These are phyloP conservation scores for Drosophila sordidapex DNA, from an alignment of 2,888 invertebrate genomes.

Conservation along the genomic window DNA sequence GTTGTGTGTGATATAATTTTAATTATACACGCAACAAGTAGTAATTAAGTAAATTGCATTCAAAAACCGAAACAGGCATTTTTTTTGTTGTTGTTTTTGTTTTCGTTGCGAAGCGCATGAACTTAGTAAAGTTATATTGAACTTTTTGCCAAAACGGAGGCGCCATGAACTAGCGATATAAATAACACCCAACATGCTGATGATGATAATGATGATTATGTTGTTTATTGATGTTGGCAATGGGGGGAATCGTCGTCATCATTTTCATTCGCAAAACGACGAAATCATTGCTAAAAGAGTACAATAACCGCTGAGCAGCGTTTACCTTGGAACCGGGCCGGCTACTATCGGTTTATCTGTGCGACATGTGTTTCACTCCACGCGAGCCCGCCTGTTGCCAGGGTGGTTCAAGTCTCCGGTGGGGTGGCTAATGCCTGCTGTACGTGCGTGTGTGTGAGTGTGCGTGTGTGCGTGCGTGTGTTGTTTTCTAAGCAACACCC, in stretches of 20 bases:
- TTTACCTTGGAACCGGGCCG: slow-evolving; percentile 49
- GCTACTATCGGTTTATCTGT: slow-evolving; percentile 30
- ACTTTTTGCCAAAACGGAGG: slow-evolving; percentile 46
- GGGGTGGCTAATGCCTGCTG: slow-evolving; percentile 44
- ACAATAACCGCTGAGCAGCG: slow-evolving; percentile 61
- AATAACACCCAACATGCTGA: slow-evolving; percentile 17
- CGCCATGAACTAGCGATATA: slow-evolving; percentile 48
- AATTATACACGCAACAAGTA: slow-evolving; percentile 55
- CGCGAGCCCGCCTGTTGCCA: slow-evolving; percentile 35
- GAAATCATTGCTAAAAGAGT: slow-evolving; percentile 62
- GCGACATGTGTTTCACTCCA: slow-evolving; percentile 53
- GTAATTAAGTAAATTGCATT: slow-evolving; percentile 57
- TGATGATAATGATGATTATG: slow-evolving; percentile 6
- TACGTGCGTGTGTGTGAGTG: slow-evolving; percentile 3
- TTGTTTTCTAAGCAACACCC: slow-evolving; percentile 43
- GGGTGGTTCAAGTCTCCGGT: slow-evolving; percentile 39
- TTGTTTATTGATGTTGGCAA: slow-evolving; percentile 44
- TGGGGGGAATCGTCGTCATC: slow-evolving; percentile 17
- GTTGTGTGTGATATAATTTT: slow-evolving; percentile 58
- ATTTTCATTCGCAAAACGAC: slow-evolving; percentile 22
- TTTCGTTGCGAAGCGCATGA: slow-evolving; percentile 26
- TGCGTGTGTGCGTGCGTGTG: neutral
- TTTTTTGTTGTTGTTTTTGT: neutral
- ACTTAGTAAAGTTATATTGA: slow-evolving; percentile 72
- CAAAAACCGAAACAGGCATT: slow-evolving; percentile 41